phyloP scores from a whole-genome alignment of 2,797 vertebrate genomes.

The Sebastes goodei region DNA sequence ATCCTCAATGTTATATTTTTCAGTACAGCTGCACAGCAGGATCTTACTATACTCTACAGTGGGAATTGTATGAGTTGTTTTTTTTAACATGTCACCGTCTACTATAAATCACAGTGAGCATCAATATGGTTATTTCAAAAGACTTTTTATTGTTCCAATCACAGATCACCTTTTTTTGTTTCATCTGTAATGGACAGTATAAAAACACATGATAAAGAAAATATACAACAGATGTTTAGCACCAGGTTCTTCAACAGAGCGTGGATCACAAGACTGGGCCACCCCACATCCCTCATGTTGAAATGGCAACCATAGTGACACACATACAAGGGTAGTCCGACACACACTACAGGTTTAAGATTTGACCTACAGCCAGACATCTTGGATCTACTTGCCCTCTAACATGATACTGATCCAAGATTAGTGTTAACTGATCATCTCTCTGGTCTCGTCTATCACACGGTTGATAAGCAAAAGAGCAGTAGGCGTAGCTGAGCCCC shows the following conservation, averaged over 20 bases:
- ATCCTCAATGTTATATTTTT: neutral
- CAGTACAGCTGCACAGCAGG: neutral
- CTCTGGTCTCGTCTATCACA: constrained; percentile 23
- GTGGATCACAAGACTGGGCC: constrained; percentile 50
- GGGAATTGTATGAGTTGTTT: neutral
- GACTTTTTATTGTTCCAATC: constrained; percentile 81
- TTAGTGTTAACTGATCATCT: constrained; percentile 59
- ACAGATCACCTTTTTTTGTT: constrained; percentile 56
- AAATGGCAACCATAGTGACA: constrained; percentile 65
- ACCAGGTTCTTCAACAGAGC: constrained; percentile 76
- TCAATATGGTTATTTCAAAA: constrained; percentile 59
- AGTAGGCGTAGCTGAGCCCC: constrained; percentile 41
- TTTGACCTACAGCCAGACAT: constrained; percentile 58
- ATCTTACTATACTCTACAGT: neutral
- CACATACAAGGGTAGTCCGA: constrained; percentile 46
- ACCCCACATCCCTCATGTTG: constrained; percentile 33
- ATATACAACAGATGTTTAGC: constrained; percentile 80
- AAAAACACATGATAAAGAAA: constrained; percentile 77
- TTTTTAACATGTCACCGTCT: neutral
- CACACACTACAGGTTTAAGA: constrained; percentile 45
- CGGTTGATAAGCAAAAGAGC: constrained; percentile 36
- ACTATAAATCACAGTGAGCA: neutral
- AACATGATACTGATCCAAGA: constrained; percentile 28
- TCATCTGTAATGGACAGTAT: constrained; percentile 77
- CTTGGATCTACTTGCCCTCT: constrained; percentile 19